These are phyloP conservation scores for Philonicus albiceps DNA, from an alignment of 2,888 invertebrate species.

Conservation along the genomic window DNA sequence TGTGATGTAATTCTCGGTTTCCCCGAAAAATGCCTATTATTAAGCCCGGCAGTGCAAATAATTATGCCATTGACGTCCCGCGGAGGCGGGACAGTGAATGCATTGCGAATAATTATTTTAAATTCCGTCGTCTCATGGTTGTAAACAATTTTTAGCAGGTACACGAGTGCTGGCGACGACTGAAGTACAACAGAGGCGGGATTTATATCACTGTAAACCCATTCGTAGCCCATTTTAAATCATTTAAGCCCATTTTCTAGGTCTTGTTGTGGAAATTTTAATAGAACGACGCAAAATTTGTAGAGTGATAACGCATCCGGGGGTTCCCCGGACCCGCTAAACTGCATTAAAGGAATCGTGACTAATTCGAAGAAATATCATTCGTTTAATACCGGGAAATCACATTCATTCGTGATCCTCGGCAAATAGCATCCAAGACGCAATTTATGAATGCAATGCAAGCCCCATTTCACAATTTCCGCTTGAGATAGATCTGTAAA, in stretches of 20 bases:
- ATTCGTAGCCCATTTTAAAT: neutral
- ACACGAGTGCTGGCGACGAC: neutral
- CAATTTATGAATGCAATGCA: neutral
- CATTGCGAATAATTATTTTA: neutral
- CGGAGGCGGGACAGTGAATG: neutral
- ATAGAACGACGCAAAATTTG: neutral
- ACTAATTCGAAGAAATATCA: neutral
- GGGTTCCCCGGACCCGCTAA: neutral
- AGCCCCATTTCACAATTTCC: neutral
- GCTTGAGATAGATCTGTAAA: neutral
- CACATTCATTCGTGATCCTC: neutral
- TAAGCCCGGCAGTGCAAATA: neutral
- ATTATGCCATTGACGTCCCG: neutral
- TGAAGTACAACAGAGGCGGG: neutral
- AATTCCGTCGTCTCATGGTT: conserved; percentile 25
- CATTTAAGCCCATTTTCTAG: neutral
- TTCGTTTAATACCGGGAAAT: neutral
- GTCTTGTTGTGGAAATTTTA: neutral
- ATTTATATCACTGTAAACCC: neutral
- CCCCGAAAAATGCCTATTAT: neutral
- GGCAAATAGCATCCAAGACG: neutral
- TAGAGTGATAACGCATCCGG: neutral
- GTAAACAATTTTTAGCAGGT: conserved; percentile 31
- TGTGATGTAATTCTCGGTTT: conserved; percentile 36
- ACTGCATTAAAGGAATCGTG: neutral